Conservation (phyloP, 2,113 vertebrate species). For the Cebidichthys violaceus region DNA sequence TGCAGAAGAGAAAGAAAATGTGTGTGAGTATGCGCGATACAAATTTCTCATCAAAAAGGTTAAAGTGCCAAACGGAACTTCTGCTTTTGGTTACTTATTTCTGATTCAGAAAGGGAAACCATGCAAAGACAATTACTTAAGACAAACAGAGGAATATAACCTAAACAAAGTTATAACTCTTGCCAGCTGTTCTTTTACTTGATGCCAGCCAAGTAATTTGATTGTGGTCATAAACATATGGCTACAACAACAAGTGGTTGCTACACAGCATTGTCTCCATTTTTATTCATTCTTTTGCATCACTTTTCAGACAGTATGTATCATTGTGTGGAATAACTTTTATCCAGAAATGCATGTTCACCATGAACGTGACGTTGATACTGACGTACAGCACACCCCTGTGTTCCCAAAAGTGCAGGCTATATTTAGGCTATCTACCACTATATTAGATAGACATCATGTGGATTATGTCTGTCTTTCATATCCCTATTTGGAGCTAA, state of each 20-base stretch:
- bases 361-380: not conserved
- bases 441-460: constrained; percentile 46
- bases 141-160: constrained; percentile 51
- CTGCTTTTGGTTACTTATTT: constrained; percentile 36
- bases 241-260: not conserved
- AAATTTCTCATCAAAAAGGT: not conserved
- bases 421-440: constrained; percentile 48
- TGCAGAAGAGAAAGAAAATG: constrained; percentile 54
- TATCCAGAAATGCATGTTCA: constrained; percentile 13
- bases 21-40: not conserved
- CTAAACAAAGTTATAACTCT: constrained; percentile 43
- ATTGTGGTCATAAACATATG: constrained; percentile 28
- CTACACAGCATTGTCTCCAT: not conserved
- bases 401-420: constrained; percentile 18
- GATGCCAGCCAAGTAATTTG: constrained; percentile 37
- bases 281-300: not conserved
- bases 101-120: constrained; percentile 22
- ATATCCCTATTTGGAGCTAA: constrained; percentile 58
- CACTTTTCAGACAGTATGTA: not conserved
- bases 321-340: not conserved
- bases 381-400: not conserved
- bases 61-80: not conserved
- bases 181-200: constrained; percentile 48
- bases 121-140: constrained; percentile 44
- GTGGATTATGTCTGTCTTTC: constrained; percentile 42